Conservation (phyloP, 2,797 vertebrate species). For the Emys orbicularis region DNA sequence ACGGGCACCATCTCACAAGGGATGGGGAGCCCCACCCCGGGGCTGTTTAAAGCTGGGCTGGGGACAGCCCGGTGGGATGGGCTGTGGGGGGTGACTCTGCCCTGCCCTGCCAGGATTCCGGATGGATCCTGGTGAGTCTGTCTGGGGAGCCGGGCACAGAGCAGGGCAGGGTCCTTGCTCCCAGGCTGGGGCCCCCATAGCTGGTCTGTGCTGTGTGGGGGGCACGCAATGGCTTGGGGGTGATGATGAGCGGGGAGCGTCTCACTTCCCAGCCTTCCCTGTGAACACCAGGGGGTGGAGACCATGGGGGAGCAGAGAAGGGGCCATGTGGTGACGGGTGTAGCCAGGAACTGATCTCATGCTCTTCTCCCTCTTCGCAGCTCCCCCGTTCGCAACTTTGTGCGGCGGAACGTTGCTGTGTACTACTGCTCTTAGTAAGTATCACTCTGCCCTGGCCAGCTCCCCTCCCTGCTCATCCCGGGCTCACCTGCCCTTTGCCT, state of each 20-base stretch:
- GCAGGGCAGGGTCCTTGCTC: background rate
- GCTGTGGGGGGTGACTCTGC: background rate
- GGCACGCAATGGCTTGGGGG: background rate
- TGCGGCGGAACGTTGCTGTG: background rate
- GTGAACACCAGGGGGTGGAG: background rate
- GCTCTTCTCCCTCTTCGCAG: background rate
- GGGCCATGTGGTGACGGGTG: background rate
- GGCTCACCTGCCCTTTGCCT: background rate
- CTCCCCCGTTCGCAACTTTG: background rate
- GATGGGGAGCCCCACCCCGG: background rate
- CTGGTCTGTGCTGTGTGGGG: background rate
- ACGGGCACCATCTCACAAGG: background rate
- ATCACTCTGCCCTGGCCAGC: accelerated
- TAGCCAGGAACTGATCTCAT: background rate
- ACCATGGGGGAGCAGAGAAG: background rate
- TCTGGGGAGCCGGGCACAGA: background rate
- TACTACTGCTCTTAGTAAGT: background rate
- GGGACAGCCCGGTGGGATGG: background rate
- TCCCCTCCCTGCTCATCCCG: background rate
- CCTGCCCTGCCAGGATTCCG: background rate
- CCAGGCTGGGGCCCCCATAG: background rate
- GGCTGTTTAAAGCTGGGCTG: background rate
- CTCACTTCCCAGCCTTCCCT: background rate
- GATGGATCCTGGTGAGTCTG: background rate
- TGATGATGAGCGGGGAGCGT: background rate